Percentiles rank a stretch among this genome's conserved stretches.
Evolutionary conservation across 2,113 vertebrate genomes (phyloP).

Genomic region (Axis porcinus): DNA sequence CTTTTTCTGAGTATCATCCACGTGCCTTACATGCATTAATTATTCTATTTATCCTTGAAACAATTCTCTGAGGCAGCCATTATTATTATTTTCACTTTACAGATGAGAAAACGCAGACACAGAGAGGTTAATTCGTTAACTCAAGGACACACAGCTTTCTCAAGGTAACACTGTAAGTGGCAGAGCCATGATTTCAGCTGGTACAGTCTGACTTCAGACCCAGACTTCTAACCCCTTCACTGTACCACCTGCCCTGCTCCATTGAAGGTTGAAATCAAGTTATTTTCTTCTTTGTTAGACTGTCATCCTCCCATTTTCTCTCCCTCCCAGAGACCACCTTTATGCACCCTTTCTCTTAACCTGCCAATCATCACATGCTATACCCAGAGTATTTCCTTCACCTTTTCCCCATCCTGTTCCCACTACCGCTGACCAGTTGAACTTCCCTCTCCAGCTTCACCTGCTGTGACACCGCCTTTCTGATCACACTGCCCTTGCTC

Average conservation of each 20-base stretch:
- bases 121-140: background rate
- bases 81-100: background rate
- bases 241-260: background rate
- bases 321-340: background rate
- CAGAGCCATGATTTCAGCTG: background rate
- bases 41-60: background rate
- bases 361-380: rapidly evolving
- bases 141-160: background rate
- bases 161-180: background rate
- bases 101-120: background rate
- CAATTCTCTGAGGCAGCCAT: background rate
- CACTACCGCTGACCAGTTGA: background rate
- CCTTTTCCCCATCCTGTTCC: background rate
- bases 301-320: background rate
- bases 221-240: background rate
- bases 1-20: background rate
- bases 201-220: background rate
- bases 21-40: background rate
- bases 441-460: background rate
- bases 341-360: background rate
- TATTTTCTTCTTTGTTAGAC: background rate
- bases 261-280: background rate
- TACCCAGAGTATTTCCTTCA: background rate
- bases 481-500: too few relatives aligned
- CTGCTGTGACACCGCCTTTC: rapidly evolving